Base-by-base conservation (phyloP, 2,797 vertebrate species). In the Percopsis omiscomaycus region DNA sequence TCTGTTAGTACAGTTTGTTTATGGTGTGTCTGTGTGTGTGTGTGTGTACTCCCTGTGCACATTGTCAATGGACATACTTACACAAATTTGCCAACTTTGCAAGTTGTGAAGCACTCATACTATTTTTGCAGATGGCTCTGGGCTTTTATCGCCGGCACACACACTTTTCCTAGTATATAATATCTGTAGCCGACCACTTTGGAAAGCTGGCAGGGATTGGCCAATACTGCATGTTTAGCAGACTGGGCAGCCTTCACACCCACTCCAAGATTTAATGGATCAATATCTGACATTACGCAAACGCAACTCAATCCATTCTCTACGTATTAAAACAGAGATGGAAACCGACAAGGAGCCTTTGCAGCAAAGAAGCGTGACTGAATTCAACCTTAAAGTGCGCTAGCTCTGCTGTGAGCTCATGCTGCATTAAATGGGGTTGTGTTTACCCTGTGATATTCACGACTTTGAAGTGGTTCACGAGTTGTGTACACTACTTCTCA, bases 171-270 rank as follows among this genome's bases (percentile, higher is more conserved):
- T 37, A 49, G 46, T 22, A 42, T 12, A 64, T 53, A 44, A 29
- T 61, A 46, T 61, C 53, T 42, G 32, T 47, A 57, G 59, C 12
- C 13, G 37, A 52, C 46, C 28, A 51, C 30, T 30, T 0, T 55
- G 37, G 44, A 73, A 54, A 73, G 62, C 51, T 37, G 46, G 54
- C 53, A 60, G 9, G 32, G 22, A 14, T 32, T n/a, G 64, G 70
- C 50, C 45, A 46, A 74, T 51, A 46, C n/a, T 60, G 71, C 70
- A 68, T 32, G 59, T 75, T 73, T 47, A 81, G 66, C 71, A 72
- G 70, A 68, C 51, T 46, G 52, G 22, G 59, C 67, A 75, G 67
- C 73, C 60, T 76, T 84, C 71, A 73, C 53, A 45, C 69, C 49
- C 47, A 37, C 61, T 56, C 29, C 12, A 59, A 42, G 61, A 61